Percentiles rank a stretch among this genome's conserved stretches.
These are phyloP conservation scores for Ageneiosus marmoratus DNA, from an alignment of 2,113 vertebrate species.

Conservation along the genomic window DNA sequence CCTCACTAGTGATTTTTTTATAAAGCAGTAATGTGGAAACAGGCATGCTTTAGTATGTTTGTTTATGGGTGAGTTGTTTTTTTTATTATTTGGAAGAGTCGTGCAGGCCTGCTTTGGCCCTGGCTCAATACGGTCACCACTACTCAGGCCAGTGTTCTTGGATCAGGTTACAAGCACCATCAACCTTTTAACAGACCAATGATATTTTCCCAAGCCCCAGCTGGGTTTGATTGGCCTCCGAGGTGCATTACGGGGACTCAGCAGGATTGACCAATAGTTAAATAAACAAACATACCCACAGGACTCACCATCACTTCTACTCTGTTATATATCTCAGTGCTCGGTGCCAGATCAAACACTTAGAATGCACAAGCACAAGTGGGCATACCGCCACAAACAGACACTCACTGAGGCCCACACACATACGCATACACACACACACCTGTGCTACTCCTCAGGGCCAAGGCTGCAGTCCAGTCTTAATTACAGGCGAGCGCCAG, in stretches of 20 bases:
- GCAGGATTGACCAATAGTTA: slow-evolving; percentile 54
- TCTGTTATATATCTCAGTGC: slow-evolving; percentile 32
- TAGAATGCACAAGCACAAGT: slow-evolving; percentile 29
- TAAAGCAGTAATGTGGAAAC: slow-evolving; percentile 64
- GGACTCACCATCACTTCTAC: slow-evolving; percentile 4
- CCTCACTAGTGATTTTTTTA: slow-evolving; percentile 72
- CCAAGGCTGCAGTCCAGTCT: slow-evolving; percentile 38
- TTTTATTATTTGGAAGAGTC: too few species aligned
- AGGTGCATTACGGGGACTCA: slow-evolving; percentile 53
- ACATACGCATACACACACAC: slow-evolving; percentile 1
- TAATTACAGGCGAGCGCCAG: slow-evolving; percentile 45
- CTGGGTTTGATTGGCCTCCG: slow-evolving; percentile 58
- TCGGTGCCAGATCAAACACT: slow-evolving; percentile 46
- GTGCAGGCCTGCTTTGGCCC: slow-evolving; percentile 51
- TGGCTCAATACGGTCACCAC: slow-evolving; percentile 49
- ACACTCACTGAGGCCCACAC: slow-evolving; percentile 23
- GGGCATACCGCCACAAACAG: slow-evolving; percentile 35
- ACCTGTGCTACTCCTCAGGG: slow-evolving; percentile 37
- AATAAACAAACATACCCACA: slow-evolving; percentile 49
- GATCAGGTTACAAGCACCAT: slow-evolving; percentile 58
- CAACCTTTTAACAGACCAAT: slow-evolving; percentile 60
- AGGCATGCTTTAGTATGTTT: slow-evolving; percentile 5
- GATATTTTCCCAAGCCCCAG: slow-evolving; percentile 53
- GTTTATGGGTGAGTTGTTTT: slow-evolving; percentile 52
- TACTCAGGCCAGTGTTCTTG: slow-evolving; percentile 56